A percentile compares a stretch with the other conserved stretches of the same genome.
phyloP scores from a whole-genome alignment of 2,113 vertebrate species.

The Panthera tigris region DNA sequence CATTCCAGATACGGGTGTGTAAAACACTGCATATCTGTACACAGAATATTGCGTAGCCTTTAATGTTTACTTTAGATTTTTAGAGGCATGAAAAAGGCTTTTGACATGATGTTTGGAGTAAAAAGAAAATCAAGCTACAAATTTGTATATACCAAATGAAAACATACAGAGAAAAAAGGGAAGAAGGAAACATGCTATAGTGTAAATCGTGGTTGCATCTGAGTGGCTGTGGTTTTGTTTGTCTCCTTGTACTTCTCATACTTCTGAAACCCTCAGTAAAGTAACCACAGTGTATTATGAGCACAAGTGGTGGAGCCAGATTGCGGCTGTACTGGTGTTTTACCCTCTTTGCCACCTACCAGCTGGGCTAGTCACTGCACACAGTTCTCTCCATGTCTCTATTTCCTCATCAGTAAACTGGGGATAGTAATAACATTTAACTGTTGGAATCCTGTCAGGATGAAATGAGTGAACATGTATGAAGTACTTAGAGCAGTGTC shows the following conservation, averaged over 20 bases:
- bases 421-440: not conserved
- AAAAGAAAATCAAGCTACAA: not conserved
- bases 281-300: not conserved
- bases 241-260: not conserved
- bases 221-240: not conserved
- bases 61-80: constrained; percentile 21
- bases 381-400: not conserved
- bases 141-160: not conserved
- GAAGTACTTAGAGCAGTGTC: not conserved
- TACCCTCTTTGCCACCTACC: not conserved
- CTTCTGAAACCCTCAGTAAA: not conserved
- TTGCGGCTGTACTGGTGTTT: not conserved
- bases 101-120: not conserved
- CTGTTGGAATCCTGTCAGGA: not conserved
- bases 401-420: not conserved
- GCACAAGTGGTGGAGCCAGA: not conserved
- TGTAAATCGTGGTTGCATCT: not conserved
- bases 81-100: not conserved
- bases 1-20: not conserved
- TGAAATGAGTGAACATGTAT: not conserved
- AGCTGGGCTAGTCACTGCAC: not conserved
- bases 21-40: not conserved
- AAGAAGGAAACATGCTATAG: not conserved
- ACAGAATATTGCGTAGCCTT: not conserved
- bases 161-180: not conserved